Evolutionary conservation across 2,888 invertebrate genomes (phyloP), one percentile per base, ranked within the genome.

Genomic region (Philonicus albiceps): DNA sequence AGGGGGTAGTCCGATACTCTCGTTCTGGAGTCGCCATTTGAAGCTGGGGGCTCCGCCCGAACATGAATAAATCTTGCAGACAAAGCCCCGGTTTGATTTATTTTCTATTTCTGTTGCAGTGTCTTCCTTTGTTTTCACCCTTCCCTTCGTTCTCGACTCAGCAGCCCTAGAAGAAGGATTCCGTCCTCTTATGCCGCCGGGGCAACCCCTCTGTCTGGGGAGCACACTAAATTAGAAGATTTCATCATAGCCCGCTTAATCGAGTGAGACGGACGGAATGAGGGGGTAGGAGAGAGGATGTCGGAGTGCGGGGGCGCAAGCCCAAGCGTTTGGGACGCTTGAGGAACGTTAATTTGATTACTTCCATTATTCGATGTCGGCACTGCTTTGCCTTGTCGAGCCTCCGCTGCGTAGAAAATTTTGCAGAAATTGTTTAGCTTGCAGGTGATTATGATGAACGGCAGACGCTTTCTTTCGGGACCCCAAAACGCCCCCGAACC

Each of bases 51-150:
- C 22, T 64, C 27, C 64, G 22, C 27, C 64, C 64, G 19, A 37
- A 37, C 37, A 19, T 37, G 37, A 8, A 75, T 75, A 75, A 75
- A 75, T 75, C 75, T 75, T 75, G 1, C 75, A 37, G 22, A 75
- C 75, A 37, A 37, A 75, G 75, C 75, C 75, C n/a, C 11, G 5
- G 75, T 75, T 75, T 75, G 75, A 75, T 75, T 75, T 75, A 75
- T 75, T 75, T 75, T 75, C 75, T 75, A 75, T 75, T 75, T 22
- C 75, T 75, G 75, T 75, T 75, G 30, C 75, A 75, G 37, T 75
- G 31, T 3, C 13, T 75, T 30, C 34, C n/a, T 34, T 75, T 75
- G 22, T 22, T 8, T 37, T 6, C 74, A 7, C 27, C 13, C 19
- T 75, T 31, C 13, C 30, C n/a, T 7, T 34, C 31, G 37, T 11